Evolutionary conservation across 2,797 vertebrate genomes (phyloP).

Genomic region (Ara ararauna): DNA sequence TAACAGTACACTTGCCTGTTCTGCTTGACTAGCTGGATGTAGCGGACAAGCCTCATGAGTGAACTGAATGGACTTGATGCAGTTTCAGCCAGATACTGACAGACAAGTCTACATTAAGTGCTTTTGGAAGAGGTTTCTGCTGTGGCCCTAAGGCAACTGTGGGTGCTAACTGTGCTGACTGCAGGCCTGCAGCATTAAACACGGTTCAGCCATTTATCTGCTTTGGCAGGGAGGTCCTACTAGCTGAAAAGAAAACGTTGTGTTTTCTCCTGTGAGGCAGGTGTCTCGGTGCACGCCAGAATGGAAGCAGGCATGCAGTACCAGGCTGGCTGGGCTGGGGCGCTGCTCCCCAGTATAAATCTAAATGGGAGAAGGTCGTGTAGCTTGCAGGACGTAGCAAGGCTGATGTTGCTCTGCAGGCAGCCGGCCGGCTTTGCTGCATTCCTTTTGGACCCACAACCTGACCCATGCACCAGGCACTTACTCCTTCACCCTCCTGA

Average conservation of each 20-base stretch:
- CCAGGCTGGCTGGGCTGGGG: neutral
- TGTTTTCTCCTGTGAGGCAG: neutral
- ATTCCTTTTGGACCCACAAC: neutral
- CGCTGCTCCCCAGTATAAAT: constrained; percentile 22
- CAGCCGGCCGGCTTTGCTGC: neutral
- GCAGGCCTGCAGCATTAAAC: neutral
- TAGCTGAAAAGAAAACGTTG: neutral
- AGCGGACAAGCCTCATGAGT: neutral
- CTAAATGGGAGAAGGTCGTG: neutral
- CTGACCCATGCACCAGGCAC: neutral
- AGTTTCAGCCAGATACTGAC: neutral
- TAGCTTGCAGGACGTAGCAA: neutral
- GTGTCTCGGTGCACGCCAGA: neutral
- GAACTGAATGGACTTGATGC: neutral
- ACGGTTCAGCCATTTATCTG: neutral
- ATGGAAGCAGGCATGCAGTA: neutral
- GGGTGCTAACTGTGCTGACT: neutral
- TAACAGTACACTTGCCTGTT: neutral
- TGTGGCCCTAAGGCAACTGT: neutral
- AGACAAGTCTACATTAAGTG: neutral
- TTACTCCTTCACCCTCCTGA: neutral
- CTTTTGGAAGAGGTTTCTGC: neutral
- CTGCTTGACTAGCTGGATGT: fast-evolving
- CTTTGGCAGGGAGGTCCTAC: neutral
- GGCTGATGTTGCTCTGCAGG: neutral